A percentile compares a stretch with the other conserved stretches of the same genome.
These are phyloP conservation scores for Pocillopora damicornis DNA, from an alignment of 64 coral and sea anemone genomes.

Conservation along the genomic window DNA sequence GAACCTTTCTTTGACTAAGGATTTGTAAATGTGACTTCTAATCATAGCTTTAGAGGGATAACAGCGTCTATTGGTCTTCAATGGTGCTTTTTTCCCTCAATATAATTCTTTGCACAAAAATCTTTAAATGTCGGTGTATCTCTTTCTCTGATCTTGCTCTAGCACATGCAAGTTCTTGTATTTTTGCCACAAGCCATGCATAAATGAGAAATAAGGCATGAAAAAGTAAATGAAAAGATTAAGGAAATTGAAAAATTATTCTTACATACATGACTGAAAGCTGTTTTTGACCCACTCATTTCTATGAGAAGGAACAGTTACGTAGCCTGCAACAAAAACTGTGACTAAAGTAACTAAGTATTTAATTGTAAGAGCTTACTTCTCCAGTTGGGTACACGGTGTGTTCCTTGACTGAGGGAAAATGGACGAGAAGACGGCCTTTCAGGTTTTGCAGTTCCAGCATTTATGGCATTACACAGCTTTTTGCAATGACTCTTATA, in stretches of 20 bases:
- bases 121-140: conserved; percentile 19
- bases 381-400: conserved; percentile 18
- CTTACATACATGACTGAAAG: too few species aligned
- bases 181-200: not conserved
- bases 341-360: too few species aligned
- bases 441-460: conserved; percentile 12
- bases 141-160: conserved; percentile 13
- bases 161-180: conserved; percentile 10
- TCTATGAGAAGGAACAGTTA: too few species aligned
- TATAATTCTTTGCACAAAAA: conserved; percentile 36
- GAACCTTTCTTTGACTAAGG: conserved; percentile 14
- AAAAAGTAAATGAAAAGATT: not conserved
- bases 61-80: conserved; percentile 13
- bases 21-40: conserved; percentile 48
- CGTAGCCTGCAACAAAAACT: too few species aligned
- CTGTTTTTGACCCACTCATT: too few species aligned
- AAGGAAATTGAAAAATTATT: too few species aligned
- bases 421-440: conserved; percentile 15
- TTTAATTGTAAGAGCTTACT: not conserved
- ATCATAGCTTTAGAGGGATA: conserved; percentile 13
- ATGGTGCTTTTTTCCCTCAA: not conserved
- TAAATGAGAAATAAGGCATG: conserved; percentile 13
- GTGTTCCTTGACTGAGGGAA: conserved; percentile 15
- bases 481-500: not conserved
- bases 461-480: not conserved